These are phyloP conservation scores for Drosophila nigromelanica DNA, from an alignment of 1,140 invertebrate genomes.

Conservation along the genomic window DNA sequence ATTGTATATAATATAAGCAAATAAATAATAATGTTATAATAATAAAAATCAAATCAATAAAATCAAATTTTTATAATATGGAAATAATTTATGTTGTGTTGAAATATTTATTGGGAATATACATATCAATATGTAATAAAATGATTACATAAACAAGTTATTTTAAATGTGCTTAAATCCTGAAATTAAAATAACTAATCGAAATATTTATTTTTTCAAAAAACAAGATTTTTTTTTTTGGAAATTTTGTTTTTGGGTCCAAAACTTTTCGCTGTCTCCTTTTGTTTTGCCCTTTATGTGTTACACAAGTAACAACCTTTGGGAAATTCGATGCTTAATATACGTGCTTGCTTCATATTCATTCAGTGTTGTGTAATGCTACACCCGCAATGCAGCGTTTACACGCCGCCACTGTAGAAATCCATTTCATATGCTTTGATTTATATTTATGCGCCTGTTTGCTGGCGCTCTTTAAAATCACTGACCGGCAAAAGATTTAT, in stretches of 20 bases:
- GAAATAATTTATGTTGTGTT: no score
- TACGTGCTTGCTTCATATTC: constrained; percentile 9
- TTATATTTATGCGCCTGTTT: constrained; percentile 64
- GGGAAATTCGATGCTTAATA: constrained; percentile 44
- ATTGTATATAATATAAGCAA: no score
- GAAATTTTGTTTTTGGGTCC: background rate
- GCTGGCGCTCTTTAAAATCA: constrained; percentile 40
- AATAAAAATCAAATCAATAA: no score
- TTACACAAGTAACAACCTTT: constrained; percentile 6
- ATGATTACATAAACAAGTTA: no score
- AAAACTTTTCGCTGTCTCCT: background rate
- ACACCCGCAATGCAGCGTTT: constrained; percentile 28
- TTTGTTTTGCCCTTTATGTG: constrained; percentile 12
- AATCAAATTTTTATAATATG: no score
- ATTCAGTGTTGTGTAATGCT: constrained; percentile 33
- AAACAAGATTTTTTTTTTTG: no score
- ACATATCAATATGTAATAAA: no score
- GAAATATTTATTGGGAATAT: no score
- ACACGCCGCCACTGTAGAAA: constrained; percentile 52
- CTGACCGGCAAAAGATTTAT: constrained; percentile 52
- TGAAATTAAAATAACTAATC: no score
- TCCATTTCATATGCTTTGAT: constrained; percentile 60
- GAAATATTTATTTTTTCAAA: no score
- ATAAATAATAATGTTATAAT: no score
- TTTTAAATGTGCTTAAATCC: no score